These are phyloP conservation scores for Notamacropus eugenii DNA, from an alignment of 2,797 vertebrate species.

Conservation along the genomic window DNA sequence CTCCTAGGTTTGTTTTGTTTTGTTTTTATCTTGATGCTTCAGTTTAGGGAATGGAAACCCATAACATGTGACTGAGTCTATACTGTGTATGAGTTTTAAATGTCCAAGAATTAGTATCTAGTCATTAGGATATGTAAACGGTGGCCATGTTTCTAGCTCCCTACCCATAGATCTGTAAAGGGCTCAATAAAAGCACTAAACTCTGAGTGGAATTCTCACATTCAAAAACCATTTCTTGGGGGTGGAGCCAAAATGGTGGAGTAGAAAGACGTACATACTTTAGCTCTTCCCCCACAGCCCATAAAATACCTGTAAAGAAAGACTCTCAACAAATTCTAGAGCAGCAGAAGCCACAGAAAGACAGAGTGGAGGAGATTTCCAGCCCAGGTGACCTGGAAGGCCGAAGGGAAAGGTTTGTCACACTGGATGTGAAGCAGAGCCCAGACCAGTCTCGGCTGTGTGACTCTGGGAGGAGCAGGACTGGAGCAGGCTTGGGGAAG, in stretches of 20 bases:
- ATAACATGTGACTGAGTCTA: conserved; percentile 9
- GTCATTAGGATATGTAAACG: background rate
- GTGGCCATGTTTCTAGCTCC: background rate
- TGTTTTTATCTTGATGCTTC: background rate
- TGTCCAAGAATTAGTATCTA: background rate
- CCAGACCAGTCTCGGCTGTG: rapidly evolving
- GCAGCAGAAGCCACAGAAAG: too few species aligned
- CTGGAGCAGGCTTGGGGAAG: too few species aligned
- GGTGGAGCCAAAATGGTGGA: too few species aligned
- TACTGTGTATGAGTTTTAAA: background rate
- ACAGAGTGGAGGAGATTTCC: too few species aligned
- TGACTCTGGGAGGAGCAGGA: too few species aligned
- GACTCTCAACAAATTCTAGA: too few species aligned
- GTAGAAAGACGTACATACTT: too few species aligned
- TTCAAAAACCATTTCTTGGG: background rate
- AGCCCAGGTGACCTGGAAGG: too few species aligned
- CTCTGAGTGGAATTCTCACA: background rate
- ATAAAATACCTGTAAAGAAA: too few species aligned
- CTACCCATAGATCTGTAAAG: conserved; percentile 42
- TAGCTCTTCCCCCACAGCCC: too few species aligned
- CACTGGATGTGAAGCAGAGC: too few species aligned
- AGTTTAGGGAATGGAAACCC: conserved; percentile 3
- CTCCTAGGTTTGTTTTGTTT: background rate
- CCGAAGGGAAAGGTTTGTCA: too few species aligned
- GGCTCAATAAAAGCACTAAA: background rate